Conservation (phyloP, 2,113 vertebrate species). For the Pipra filicauda region DNA sequence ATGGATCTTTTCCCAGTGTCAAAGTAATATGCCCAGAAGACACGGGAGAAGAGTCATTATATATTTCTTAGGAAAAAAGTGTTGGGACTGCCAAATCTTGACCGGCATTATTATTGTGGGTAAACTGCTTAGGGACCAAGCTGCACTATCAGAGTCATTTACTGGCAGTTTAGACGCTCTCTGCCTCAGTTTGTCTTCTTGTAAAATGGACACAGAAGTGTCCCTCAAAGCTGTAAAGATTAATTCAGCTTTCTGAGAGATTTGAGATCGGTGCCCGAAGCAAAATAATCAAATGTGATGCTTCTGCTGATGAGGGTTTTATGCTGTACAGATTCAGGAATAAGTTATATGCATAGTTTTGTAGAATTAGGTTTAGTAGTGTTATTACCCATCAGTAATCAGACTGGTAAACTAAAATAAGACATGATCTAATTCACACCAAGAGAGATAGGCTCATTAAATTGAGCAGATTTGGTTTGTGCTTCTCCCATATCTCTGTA, state of each 20-base stretch:
- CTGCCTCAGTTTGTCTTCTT: conserved; percentile 2
- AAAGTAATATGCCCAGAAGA: not conserved
- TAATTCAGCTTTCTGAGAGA: not conserved
- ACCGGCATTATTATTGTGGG: conserved; percentile 32
- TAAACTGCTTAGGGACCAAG: conserved; percentile 24
- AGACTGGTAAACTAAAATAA: not conserved
- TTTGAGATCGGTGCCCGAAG: not conserved
- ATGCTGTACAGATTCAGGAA: not conserved
- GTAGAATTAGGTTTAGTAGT: not conserved
- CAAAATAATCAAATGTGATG: not conserved
- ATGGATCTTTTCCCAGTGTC: conserved; percentile 32
- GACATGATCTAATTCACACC: not conserved
- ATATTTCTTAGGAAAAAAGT: conserved; percentile 35
- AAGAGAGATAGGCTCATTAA: not conserved
- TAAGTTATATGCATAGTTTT: not conserved
- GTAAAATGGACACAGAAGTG: not conserved
- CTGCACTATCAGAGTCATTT: conserved; percentile 37
- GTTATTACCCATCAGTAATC: not conserved
- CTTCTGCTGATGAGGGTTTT: not conserved
- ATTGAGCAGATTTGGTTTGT: not conserved
- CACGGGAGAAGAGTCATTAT: not conserved
- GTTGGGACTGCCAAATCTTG: conserved; percentile 48
- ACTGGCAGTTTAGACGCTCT: conserved; percentile 35
- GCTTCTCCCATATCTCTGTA: not conserved
- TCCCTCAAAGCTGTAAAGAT: not conserved